phyloP scores from a whole-genome alignment of 2,113 vertebrate species.

The Oxygymnocypris stewartii region DNA sequence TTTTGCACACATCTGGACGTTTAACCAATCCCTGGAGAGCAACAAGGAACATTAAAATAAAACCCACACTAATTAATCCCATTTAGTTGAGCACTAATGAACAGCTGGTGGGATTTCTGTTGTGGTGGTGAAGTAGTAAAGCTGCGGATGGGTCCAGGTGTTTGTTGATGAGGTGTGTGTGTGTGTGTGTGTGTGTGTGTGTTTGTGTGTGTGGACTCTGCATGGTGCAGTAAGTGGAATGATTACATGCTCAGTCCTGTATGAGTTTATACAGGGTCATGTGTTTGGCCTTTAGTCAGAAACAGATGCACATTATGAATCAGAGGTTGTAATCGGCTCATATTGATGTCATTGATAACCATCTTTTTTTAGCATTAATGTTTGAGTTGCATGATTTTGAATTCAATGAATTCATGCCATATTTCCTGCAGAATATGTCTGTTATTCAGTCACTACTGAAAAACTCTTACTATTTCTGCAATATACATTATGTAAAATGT shows the following conservation, averaged over 20 bases:
- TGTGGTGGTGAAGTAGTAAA: conserved; percentile 51
- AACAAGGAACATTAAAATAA: conserved; percentile 38
- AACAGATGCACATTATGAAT: conserved; percentile 50
- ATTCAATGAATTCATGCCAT: not conserved
- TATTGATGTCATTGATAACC: not conserved
- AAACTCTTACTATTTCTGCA: not conserved
- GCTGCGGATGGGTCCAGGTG: conserved; percentile 62
- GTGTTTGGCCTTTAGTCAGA: conserved; percentile 55
- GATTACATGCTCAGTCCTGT: not conserved
- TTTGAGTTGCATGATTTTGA: not conserved
- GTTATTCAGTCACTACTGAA: not conserved
- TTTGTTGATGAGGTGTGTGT: conserved; percentile 49
- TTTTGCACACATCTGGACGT: conserved; percentile 54
- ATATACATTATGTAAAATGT: not conserved
- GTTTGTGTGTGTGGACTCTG: not conserved
- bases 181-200: conserved; percentile 6
- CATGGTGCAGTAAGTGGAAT: no score
- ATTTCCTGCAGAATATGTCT: not conserved
- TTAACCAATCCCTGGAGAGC: conserved; percentile 33
- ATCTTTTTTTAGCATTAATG: not conserved
- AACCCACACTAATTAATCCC: conserved; percentile 65
- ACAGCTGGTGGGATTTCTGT: conserved; percentile 62
- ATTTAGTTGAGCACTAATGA: conserved; percentile 67
- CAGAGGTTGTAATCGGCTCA: not conserved
- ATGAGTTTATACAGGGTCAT: conserved; percentile 47